Evolutionary conservation across 2,113 vertebrate genomes (phyloP).

Genomic region (Phasianus colchicus): DNA sequence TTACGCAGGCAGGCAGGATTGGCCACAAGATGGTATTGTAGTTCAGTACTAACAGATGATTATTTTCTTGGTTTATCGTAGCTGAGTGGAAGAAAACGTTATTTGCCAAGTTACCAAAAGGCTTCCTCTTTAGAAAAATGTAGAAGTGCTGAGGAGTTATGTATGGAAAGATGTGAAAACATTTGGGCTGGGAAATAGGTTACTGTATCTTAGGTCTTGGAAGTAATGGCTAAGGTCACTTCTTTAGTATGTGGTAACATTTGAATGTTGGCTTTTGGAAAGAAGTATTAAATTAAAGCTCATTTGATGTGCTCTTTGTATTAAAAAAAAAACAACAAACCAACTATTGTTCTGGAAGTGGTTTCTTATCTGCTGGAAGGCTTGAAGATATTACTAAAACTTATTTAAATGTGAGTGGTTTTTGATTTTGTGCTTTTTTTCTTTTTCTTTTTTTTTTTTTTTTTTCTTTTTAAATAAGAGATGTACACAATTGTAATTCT

Average conservation of each 20-base stretch:
- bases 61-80: slow-evolving; percentile 26
- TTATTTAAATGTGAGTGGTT: slow-evolving; percentile 66
- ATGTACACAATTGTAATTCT: slow-evolving; percentile 78
- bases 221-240: slow-evolving; percentile 53
- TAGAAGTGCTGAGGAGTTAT: neutral
- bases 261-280: slow-evolving; percentile 66
- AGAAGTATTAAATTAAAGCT: slow-evolving; percentile 74
- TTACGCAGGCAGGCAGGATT: neutral
- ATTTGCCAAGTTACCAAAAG: slow-evolving; percentile 56
- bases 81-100: slow-evolving; percentile 19
- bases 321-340: slow-evolving; percentile 66
- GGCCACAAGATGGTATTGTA: neutral
- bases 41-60: slow-evolving; percentile 35
- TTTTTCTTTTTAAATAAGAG: slow-evolving; percentile 34
- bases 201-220: slow-evolving; percentile 31
- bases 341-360: slow-evolving; percentile 65
- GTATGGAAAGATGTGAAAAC: slow-evolving; percentile 41
- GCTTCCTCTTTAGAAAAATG: slow-evolving; percentile 28
- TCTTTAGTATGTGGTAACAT: slow-evolving; percentile 74
- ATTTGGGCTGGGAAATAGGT: neutral
- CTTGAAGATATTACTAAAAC: slow-evolving; percentile 71
- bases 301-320: slow-evolving; percentile 71
- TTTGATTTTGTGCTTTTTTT: neutral
- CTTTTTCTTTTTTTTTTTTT: neutral
- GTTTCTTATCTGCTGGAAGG: slow-evolving; percentile 75